These are phyloP conservation scores for Microctenopoma stevenorrisi DNA, from an alignment of 2,797 vertebrate genomes.

Conservation along the genomic window DNA sequence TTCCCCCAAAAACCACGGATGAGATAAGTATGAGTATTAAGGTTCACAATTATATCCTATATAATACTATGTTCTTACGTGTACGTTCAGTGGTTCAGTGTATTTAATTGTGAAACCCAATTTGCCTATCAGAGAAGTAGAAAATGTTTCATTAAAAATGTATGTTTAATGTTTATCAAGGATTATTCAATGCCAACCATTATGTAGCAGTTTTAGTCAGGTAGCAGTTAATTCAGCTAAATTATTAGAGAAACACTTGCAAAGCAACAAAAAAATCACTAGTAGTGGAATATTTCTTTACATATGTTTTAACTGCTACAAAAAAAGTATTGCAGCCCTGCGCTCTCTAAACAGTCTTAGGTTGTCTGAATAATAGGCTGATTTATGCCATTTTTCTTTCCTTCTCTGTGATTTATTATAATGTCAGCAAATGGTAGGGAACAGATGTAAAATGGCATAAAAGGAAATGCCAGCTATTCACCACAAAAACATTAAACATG, in stretches of 20 bases:
- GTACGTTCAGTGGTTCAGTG: neutral
- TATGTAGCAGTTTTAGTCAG: constrained; percentile 29
- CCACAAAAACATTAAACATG: constrained; percentile 81
- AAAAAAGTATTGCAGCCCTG: constrained; percentile 9
- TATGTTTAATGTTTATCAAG: neutral
- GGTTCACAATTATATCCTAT: too few species aligned
- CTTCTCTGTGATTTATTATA: constrained; percentile 45
- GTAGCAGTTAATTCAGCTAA: constrained; percentile 36
- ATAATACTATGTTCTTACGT: neutral
- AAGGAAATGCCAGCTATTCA: constrained; percentile 77
- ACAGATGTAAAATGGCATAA: constrained; percentile 72
- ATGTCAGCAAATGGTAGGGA: constrained; percentile 55
- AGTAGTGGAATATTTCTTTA: neutral
- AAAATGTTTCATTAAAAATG: constrained; percentile 13
- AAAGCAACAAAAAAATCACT: constrained; percentile 21
- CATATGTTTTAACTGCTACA: constrained; percentile 18
- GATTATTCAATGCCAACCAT: constrained; percentile 35
- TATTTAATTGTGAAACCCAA: constrained; percentile 10
- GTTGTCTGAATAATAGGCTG: constrained; percentile 39
- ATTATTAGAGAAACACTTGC: constrained; percentile 16
- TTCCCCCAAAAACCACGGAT: neutral
- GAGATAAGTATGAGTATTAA: neutral
- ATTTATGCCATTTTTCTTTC: constrained; percentile 45
- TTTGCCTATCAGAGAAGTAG: constrained; percentile 10
- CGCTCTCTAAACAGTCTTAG: constrained; percentile 25